Base-by-base conservation (phyloP, 2,113 vertebrate species). In the Zosterops hypoxanthus region DNA sequence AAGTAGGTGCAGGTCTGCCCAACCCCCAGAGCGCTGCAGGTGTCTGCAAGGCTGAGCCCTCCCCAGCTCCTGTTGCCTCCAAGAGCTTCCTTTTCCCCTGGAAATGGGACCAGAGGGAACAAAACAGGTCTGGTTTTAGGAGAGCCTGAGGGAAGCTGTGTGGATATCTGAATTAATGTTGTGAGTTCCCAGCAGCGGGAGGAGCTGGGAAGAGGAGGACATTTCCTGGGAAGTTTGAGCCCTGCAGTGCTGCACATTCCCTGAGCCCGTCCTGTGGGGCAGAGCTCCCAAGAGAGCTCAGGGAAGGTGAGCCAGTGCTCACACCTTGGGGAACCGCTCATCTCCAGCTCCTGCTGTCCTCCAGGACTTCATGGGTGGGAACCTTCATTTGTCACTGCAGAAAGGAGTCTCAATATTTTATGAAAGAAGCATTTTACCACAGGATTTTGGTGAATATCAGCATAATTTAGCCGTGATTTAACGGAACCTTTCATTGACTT, bases 391-490 rank as follows among this genome's bases (percentile, higher is more conserved):
- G 94, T 97, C 94, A 95, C 92, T 68, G 70, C 72, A 73, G 84
- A 97, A 90, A 97, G 89, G 92, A 96, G 61, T 91, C 96, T 97
- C 96, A 97, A 94, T 97, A 96, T 98, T 98, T 98, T 96, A 98
- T 96, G 93, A 95, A 96, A 86, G 39, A 96, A 90, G 80, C 47
- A 34, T 97, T 98, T 96, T 88, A 92, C 85, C 96, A 86, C 59
- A 96, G 77, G 94, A 85, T 75, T 92, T 96, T 80, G 83, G 82
- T 94, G 91, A 82, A 90, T 94, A 96, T 96, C 92, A 97, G 96
- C 93, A 94, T 97, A 96, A 98, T 97, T 96, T 97, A 97, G 92
- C 78, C 36, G 61, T 98, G 97, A 97, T 97, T 98, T 98, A 98
- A 96, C 95, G 20, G 97, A 94, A 97, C 96, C 97, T 97, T 98